A percentile compares a stretch with the other conserved stretches of the same genome.
Evolutionary conservation across 2,797 vertebrate species (phyloP).

Genomic region (Pangasius macronema): DNA sequence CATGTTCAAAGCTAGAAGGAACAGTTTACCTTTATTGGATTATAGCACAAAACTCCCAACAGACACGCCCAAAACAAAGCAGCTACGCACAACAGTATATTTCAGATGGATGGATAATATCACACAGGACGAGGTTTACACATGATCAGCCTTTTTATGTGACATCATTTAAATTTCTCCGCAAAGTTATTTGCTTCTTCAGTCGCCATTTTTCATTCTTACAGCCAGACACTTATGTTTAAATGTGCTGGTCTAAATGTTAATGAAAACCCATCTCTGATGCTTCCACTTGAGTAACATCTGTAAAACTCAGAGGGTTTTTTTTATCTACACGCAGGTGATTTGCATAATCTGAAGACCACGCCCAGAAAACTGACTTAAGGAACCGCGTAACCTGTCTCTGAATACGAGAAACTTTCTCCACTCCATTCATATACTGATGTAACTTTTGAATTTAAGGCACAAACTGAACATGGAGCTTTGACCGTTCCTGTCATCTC

Average conservation of each 20-base stretch:
- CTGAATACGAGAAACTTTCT: not conserved
- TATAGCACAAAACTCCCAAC: not conserved
- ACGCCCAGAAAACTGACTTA: not conserved
- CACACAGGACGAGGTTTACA: not conserved
- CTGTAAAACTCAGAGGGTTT: not conserved
- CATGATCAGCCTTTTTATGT: not conserved
- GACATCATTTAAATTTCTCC: not conserved
- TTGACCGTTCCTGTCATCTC: not conserved
- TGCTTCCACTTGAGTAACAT: not conserved
- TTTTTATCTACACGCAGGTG: not conserved
- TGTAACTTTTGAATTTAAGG: not conserved
- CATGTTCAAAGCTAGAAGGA: conserved; percentile 6
- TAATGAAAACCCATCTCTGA: not conserved
- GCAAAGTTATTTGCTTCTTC: too few species aligned
- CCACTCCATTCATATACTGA: not conserved
- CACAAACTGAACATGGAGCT: not conserved
- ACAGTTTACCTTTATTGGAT: not conserved
- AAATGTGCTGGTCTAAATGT: not conserved
- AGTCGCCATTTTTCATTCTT: not conserved
- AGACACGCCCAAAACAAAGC: not conserved
- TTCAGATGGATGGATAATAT: not conserved
- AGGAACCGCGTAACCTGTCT: not conserved
- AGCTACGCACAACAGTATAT: not conserved
- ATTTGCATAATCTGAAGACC: not conserved
- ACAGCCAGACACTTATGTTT: not conserved